Conservation (phyloP, 2,888 invertebrate genomes). For the Chamaedrilus cognettii region DNA sequence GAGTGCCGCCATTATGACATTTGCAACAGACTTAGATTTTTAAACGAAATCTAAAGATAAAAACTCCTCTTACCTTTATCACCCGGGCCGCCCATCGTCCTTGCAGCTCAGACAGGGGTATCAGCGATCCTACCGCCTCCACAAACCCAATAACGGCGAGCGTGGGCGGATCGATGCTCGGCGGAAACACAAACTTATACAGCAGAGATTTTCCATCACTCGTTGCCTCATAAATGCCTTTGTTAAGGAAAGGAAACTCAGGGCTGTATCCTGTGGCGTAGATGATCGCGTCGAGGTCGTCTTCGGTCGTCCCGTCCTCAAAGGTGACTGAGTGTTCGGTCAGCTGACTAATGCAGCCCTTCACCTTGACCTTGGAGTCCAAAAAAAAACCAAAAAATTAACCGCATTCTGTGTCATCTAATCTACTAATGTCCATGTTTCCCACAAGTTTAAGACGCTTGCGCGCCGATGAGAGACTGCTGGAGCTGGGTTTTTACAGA, state of each 20-base stretch:
- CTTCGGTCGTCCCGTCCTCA: conserved; percentile 49
- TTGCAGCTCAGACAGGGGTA: conserved; percentile 62
- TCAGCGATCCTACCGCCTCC: conserved; percentile 59
- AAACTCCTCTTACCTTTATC: too few relatives aligned
- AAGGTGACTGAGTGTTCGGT: conserved; percentile 50
- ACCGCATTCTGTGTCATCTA: too few relatives aligned
- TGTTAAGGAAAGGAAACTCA: conserved; percentile 59
- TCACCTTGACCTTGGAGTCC: too few relatives aligned
- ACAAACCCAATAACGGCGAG: conserved; percentile 49
- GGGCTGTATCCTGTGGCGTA: conserved; percentile 59
- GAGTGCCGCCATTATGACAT: too few relatives aligned
- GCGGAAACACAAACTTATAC: conserved; percentile 60
- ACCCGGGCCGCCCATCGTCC: conserved; percentile 59
- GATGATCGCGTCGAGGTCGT: conserved; percentile 54
- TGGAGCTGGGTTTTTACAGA: too few relatives aligned
- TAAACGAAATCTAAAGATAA: too few relatives aligned
- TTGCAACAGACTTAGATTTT: too few relatives aligned
- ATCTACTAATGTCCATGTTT: too few relatives aligned
- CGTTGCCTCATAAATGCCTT: conserved; percentile 44
- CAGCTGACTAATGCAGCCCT: conserved; percentile 46
- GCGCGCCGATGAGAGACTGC: too few relatives aligned
- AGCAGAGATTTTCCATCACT: conserved; percentile 52
- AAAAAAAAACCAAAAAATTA: too few relatives aligned
- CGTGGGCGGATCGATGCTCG: conserved; percentile 50
- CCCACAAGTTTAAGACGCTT: too few relatives aligned